A percentile compares a stretch with the other conserved stretches of the same genome.
Conservation (phyloP, 2,113 vertebrate species). For the Notarius lentiginosus region DNA sequence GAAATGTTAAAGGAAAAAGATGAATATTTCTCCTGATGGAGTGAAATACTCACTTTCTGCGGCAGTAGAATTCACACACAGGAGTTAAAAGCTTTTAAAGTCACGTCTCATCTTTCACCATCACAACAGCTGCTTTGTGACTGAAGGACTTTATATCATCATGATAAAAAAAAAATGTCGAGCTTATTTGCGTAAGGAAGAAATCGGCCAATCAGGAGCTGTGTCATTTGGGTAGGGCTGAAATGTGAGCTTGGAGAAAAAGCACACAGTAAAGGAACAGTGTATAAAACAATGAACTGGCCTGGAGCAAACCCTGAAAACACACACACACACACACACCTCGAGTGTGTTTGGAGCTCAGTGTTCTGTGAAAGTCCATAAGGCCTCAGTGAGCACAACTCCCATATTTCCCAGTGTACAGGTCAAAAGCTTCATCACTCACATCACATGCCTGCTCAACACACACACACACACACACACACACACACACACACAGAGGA, state of each 20-base stretch:
- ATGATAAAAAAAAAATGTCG: not conserved
- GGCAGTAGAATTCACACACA: not conserved
- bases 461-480: not conserved
- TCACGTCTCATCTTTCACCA: not conserved
- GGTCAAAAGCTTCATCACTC: conserved; percentile 44
- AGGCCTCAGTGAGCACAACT: conserved; percentile 21
- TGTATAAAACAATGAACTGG: not conserved
- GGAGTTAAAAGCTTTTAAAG: not conserved
- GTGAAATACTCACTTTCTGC: conserved; percentile 28
- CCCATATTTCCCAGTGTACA: not conserved
- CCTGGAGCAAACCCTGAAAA: not conserved
- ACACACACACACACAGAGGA: conserved; percentile 20
- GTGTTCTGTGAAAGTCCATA: conserved; percentile 41
- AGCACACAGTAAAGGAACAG: not conserved
- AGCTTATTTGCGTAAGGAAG: conserved; percentile 19
- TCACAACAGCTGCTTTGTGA: not conserved
- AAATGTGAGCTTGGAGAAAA: not conserved
- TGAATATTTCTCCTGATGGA: no score
- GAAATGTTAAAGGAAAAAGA: not conserved
- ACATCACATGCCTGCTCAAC: not conserved
- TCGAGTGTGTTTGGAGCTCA: conserved; percentile 42
- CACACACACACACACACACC: conserved; percentile 15
- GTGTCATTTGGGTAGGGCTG: not conserved
- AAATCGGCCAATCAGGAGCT: conserved; percentile 27
- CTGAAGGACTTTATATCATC: not conserved